Evolutionary conservation across 2,888 invertebrate species (phyloP), one percentile per base, ranked within the genome.

Genomic region (Erebia ligea): DNA sequence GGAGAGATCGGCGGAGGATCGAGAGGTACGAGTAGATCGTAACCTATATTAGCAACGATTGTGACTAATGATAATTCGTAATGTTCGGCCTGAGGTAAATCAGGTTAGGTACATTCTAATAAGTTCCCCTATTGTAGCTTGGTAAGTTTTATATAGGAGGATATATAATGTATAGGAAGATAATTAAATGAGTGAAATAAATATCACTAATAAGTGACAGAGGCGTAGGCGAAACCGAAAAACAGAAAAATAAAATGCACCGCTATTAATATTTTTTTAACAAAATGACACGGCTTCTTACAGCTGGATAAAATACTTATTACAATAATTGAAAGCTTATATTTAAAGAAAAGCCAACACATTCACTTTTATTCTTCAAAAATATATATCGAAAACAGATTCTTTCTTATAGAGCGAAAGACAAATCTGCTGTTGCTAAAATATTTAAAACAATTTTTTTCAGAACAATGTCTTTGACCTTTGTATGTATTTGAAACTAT

Each of bases 1-100:
- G 63, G 71, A 66, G 73, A 73, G 72, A 76, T 74, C 70, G 70
- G 69, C 69, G 73, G 70, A 72, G 69, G 68, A 75, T 76, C 76
- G 76, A 71, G 69, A 69, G 70, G 71, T 52, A 45, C 34, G 34
- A 66, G 68, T 67, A 68, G 63, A 56, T 69, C 70, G 70, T 73
- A 76, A 71, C 59, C 70, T 73, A 70, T 68, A 74, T 69, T 73
- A 76, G 54, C 66, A 66, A 56, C 57, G 54, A 73, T 64, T 70
- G 68, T 73, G 73, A 76, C 68, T 76, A 71, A 75, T 72, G 75
- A 68, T 76, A 68, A 75, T 75, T 72, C 61, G 67, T 58, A 65
- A 72, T 70, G 54, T 69, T 61, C 72, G 42, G 56, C 56, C 48
- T 25, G 34, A 52, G 17, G 45, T 65, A 42, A 45, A 66, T 71